Evolutionary conservation across 2,888 invertebrate genomes (phyloP).

Genomic region (Parnassius glacialis): DNA sequence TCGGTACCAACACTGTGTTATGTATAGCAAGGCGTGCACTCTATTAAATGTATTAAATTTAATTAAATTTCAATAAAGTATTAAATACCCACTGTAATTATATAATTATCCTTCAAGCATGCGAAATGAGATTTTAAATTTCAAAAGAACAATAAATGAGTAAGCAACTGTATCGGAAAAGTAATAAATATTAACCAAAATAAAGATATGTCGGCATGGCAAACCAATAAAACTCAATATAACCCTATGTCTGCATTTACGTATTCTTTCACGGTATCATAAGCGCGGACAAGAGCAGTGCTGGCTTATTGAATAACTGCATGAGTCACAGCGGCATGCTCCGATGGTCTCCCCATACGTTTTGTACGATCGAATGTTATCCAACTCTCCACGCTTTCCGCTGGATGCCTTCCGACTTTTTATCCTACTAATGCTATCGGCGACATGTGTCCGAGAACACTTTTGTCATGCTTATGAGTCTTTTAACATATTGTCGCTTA

Average conservation of each 20-base stretch:
- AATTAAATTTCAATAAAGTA: too few species aligned
- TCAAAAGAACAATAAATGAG: not conserved
- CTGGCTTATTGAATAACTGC: slow-evolving; percentile 74
- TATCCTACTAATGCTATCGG: slow-evolving; percentile 58
- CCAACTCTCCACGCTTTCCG: slow-evolving; percentile 37
- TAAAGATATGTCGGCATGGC: slow-evolving; percentile 20
- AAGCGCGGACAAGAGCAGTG: slow-evolving; percentile 50
- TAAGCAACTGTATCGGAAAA: not conserved
- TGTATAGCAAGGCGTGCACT: too few species aligned
- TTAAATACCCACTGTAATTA: too few species aligned
- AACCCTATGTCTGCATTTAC: slow-evolving; percentile 41
- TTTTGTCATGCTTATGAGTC: slow-evolving; percentile 59
- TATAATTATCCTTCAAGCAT: too few species aligned
- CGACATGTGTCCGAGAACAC: slow-evolving; percentile 55
- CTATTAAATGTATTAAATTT: too few species aligned
- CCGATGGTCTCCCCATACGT: slow-evolving; percentile 63
- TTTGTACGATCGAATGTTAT: slow-evolving; percentile 43
- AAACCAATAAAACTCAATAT: slow-evolving; percentile 28
- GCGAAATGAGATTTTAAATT: not conserved
- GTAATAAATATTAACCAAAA: slow-evolving; percentile 23
- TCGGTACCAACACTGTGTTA: too few species aligned
- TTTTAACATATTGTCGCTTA: slow-evolving; percentile 39
- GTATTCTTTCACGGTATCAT: slow-evolving; percentile 49
- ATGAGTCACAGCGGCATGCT: slow-evolving; percentile 70
- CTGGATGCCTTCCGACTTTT: slow-evolving; percentile 50